A percentile compares a stretch with the other conserved stretches of the same genome.
Evolutionary conservation across 1,140 invertebrate genomes (phyloP).

Genomic region (Pseudomyrmex sp.): DNA sequence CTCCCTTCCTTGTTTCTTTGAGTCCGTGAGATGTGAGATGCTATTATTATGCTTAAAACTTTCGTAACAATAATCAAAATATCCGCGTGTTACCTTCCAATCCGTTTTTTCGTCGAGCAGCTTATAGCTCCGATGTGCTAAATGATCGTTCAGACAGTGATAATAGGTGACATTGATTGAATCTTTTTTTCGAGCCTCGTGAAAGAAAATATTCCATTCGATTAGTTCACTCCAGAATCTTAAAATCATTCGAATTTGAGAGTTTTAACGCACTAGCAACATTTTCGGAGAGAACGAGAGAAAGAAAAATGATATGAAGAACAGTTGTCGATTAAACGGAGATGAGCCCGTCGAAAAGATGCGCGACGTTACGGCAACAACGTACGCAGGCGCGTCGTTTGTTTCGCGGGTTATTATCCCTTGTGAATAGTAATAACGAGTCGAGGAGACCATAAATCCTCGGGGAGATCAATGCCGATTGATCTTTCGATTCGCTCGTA

Average conservation of each 20-base stretch:
- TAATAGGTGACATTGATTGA: conserved; percentile 1
- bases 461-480: conserved; percentile 55
- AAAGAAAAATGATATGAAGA: not conserved
- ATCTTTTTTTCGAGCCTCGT: not conserved
- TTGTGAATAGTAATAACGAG: conserved; percentile 53
- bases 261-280: not conserved
- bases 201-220: not conserved
- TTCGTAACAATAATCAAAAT: conserved; percentile 71
- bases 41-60: conserved; percentile 75
- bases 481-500: conserved; percentile 64
- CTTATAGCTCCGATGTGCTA: conserved; percentile 7
- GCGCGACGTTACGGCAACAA: conserved; percentile 8
- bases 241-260: not conserved
- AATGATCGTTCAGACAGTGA: conserved; percentile 31
- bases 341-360: conserved; percentile 17
- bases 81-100: conserved; percentile 24
- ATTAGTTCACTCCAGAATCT: too few relatives aligned
- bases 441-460: conserved; percentile 55
- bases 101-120: not conserved
- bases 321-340: not conserved
- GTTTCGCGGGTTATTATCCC: conserved; percentile 56
- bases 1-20: conserved; percentile 25
- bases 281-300: not conserved
- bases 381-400: conserved; percentile 37
- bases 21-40: conserved; percentile 57